phyloP scores from a whole-genome alignment of 2,888 invertebrate species.

The Tupiocoris notatus region DNA sequence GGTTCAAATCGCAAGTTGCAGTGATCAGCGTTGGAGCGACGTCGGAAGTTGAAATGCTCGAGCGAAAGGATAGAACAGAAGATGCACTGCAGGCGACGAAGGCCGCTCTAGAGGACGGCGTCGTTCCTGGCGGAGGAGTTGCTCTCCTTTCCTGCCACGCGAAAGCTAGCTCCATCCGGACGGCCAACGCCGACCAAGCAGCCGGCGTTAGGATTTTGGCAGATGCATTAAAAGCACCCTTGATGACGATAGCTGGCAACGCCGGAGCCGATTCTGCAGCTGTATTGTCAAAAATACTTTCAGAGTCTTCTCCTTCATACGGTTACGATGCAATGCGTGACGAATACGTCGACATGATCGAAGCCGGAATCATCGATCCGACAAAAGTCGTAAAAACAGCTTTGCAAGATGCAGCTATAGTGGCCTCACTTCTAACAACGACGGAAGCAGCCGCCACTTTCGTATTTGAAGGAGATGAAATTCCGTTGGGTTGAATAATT shows the following conservation, averaged over 20 bases:
- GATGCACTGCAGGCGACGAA: constrained; percentile 58
- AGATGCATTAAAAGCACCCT: constrained; percentile 56
- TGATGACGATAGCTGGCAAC: constrained; percentile 57
- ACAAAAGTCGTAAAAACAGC: constrained; percentile 55
- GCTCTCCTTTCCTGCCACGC: constrained; percentile 55
- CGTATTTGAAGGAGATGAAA: constrained; percentile 47
- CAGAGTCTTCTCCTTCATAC: constrained; percentile 5
- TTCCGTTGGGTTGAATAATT: constrained; percentile 11
- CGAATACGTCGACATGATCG: constrained; percentile 57
- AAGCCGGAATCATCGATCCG: constrained; percentile 58
- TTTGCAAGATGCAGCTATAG: constrained; percentile 56
- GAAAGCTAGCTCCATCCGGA: constrained; percentile 53
- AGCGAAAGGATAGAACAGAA: constrained; percentile 57
- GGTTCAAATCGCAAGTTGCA: constrained; percentile 57
- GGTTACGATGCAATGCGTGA: constrained; percentile 57
- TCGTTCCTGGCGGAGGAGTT: constrained; percentile 58
- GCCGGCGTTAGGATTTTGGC: constrained; percentile 56
- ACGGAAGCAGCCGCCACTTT: constrained; percentile 52
- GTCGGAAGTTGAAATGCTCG: constrained; percentile 58
- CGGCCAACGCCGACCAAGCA: constrained; percentile 55
- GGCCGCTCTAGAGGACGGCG: constrained; percentile 58
- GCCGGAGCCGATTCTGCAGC: constrained; percentile 57
- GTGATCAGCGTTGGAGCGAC: constrained; percentile 57
- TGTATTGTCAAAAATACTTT: constrained; percentile 52
- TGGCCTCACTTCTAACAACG: constrained; percentile 57